These are phyloP conservation scores for Notodonta dromedarius DNA, from an alignment of 2,888 invertebrate species.

Conservation along the genomic window DNA sequence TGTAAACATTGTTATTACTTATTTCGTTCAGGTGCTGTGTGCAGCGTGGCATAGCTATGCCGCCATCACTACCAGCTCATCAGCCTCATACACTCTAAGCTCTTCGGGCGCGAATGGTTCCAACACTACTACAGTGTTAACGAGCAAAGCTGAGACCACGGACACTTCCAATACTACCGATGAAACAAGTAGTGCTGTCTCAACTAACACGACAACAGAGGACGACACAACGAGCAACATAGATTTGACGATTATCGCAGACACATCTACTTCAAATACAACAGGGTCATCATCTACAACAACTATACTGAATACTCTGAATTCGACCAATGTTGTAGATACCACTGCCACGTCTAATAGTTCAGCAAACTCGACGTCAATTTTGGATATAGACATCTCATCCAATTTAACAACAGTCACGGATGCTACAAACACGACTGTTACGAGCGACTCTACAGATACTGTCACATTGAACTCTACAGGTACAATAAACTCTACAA, in stretches of 20 bases:
- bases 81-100: conserved; percentile 1
- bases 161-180: conserved; percentile 18
- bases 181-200: conserved; percentile 12
- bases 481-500: conserved; percentile 12
- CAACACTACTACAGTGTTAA: neutral
- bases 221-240: conserved; percentile 11
- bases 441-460: conserved; percentile 7
- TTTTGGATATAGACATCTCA: conserved; percentile 8
- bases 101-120: neutral
- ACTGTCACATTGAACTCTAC: conserved; percentile 13
- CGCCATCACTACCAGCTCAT: conserved; percentile 17
- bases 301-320: conserved; percentile 8
- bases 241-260: conserved; percentile 21
- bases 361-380: conserved; percentile 14
- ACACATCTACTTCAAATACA: conserved; percentile 11
- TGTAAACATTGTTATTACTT: no score
- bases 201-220: conserved; percentile 6
- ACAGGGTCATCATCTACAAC: conserved; percentile 11
- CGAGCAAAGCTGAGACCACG: neutral
- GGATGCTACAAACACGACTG: conserved; percentile 5
- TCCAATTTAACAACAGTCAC: conserved; percentile 1
- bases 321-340: conserved; percentile 7
- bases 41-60: conserved; percentile 22
- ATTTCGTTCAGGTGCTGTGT: conserved; percentile 24
- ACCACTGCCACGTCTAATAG: conserved; percentile 10